Base-by-base conservation (phyloP, 2,797 vertebrate species). In the Paramormyrops hopkinsi region DNA sequence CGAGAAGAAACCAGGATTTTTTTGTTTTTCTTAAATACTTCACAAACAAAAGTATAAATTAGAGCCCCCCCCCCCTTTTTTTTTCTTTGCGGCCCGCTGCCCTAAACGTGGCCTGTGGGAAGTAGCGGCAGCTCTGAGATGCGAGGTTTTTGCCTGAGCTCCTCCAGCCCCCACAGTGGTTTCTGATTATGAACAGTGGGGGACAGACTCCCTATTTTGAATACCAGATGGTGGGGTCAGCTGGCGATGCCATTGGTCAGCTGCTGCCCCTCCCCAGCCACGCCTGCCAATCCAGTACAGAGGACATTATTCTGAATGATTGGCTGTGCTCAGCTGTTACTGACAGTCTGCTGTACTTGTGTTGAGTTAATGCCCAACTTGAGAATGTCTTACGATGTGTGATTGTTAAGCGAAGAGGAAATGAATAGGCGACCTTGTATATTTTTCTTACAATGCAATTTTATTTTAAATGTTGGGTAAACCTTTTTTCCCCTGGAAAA, bases 401-500 rank as follows among this genome's bases (percentile, higher is more conserved):
- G 83, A 50, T 53, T 85, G 46, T 84, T 85, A 44, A 86, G 82
- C 29, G 48, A 33, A 41, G 59, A 19, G 84, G 62, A 76, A 86
- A 86, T 51, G 29, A 86, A 53, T 44, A 44, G 41, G 76, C 19
- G 17, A 41, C 29, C 69, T 82, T 87, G 59, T 89, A 87, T 89
- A 89, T 89, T 89, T 87, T 96, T 96, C 94, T 94, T 96, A 96
- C 94, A 95, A 93, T 90, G 94, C 93, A 85, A 46, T 96, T 85
- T 96, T 95, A 95, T 96, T 96, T 96, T 93, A 94, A 94, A 92
- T 95, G 93, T 95, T 94, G 95, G 94, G 94, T 94, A 93, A 94
- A 95, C 92, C 91, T 90, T 56, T 94, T 95, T 96, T 96, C 95
- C 93, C 95, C 96, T 95, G 92, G 94, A 95, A 96, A 93, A 94